Evolutionary conservation across 1,140 invertebrate species (phyloP), one percentile per base, ranked within the genome.

Genomic region (Luehdorfia chinensis): DNA sequence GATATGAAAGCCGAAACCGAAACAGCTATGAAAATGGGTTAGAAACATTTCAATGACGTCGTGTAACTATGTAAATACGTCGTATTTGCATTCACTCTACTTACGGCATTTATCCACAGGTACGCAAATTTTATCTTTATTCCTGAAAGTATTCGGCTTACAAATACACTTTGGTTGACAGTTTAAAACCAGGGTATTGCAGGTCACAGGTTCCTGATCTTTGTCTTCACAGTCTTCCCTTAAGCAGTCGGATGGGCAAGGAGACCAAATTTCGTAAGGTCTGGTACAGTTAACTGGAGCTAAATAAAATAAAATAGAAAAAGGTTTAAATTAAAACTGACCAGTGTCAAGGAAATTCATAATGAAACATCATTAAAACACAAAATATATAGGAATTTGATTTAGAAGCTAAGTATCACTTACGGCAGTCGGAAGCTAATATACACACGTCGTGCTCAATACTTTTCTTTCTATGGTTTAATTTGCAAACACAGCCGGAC

Each of bases 261-360:
- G 18, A 5, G 25, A 19, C 59, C 62, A 69, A 16, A 32, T 34
- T 53, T 69, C 66, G 8, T 66, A 56, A 19, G 44, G 54, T 48
- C 66, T 56, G 1, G 62, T 69, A 19, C 66, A 69, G 0, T 63
- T 54, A 8, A 69, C 59, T 11, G 54, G 66, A 23, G 62, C 66
- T 69, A 43, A 13, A n/a, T n/a, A n/a, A 57, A 57, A 9, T 34
- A 49, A 16, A 41, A 18, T 18, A 5, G 6, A 15, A 18, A 16
- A 34, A n/a, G n/a, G n/a, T n/a, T n/a, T n/a, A n/a, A n/a, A n/a
- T n/a, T n/a, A n/a, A n/a, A n/a, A n/a, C n/a, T n/a, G n/a, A n/a
- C n/a, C n/a, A n/a, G n/a, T n/a, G n/a, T n/a, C n/a, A n/a, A n/a
- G n/a, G n/a, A n/a, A n/a, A n/a, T n/a, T n/a, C n/a, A n/a, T n/a